A percentile compares a stretch with the other conserved stretches of the same genome.
These are phyloP conservation scores for Maniola jurtina DNA, from an alignment of 1,140 invertebrate species.

Conservation along the genomic window DNA sequence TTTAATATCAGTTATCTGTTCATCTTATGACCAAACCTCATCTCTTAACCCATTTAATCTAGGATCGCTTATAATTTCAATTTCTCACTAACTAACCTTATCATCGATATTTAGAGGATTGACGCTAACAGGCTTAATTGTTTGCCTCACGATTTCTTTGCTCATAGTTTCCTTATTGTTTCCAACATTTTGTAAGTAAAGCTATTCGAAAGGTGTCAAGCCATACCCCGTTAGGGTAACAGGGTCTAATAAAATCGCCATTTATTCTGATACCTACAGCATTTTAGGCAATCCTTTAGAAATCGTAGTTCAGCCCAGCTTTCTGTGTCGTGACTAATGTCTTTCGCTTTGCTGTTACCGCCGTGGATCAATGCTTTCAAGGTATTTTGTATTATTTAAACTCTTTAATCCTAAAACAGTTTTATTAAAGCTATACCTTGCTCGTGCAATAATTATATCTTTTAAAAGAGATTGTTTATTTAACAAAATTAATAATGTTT, in stretches of 20 bases:
- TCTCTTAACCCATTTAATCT: constrained; percentile 15
- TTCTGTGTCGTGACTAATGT: constrained; percentile 73
- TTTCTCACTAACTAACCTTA: constrained; percentile 43
- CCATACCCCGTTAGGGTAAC: too few species aligned
- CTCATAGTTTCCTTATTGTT: too few species aligned
- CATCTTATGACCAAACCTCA: constrained; percentile 2
- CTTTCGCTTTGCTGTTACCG: constrained; percentile 74
- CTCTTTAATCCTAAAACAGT: constrained; percentile 43
- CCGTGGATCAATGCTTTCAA: constrained; percentile 70
- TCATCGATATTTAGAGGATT: constrained; percentile 48
- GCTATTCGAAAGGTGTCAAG: too few species aligned
- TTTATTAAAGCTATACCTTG: constrained; percentile 48
- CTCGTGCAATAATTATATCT: constrained; percentile 48
- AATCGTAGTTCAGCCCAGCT: constrained; percentile 54
- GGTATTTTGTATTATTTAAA: constrained; percentile 66
- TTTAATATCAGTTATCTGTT: not conserved
- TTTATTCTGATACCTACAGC: constrained; percentile 27
- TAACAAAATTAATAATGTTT: constrained; percentile 37
- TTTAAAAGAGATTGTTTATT: constrained; percentile 22
- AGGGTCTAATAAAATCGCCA: constrained; percentile 7
- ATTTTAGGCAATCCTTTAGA: constrained; percentile 49
- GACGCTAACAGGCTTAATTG: constrained; percentile 4
- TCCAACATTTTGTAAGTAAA: too few species aligned
- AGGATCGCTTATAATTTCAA: constrained; percentile 36
- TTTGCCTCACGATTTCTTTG: too few species aligned